These are phyloP conservation scores for Lithobius niger DNA, from an alignment of 1,140 invertebrate genomes.

Conservation along the genomic window DNA sequence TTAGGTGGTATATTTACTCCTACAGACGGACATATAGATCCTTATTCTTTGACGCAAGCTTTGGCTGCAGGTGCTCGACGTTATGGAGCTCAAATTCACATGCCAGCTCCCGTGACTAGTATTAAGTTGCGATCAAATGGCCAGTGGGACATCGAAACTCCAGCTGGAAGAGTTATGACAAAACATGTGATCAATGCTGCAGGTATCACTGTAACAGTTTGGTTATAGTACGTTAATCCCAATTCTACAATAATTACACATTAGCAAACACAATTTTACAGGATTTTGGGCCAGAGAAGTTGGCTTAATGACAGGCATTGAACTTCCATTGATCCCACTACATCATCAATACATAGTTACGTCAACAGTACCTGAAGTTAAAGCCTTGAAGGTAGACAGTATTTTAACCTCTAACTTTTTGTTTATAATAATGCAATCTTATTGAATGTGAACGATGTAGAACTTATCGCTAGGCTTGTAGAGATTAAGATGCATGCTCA, in stretches of 20 bases:
- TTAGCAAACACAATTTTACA: too few relatives aligned
- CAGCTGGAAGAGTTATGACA: constrained; percentile 24
- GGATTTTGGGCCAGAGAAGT: constrained; percentile 34
- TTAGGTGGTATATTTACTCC: constrained; percentile 30
- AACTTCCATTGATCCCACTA: constrained; percentile 32
- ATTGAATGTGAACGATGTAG: too few relatives aligned
- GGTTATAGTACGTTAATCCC: not conserved
- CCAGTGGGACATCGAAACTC: constrained; percentile 27
- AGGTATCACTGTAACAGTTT: constrained; percentile 20
- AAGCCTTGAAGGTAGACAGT: constrained; percentile 19
- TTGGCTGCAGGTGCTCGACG: constrained; percentile 28
- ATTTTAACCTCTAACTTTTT: not conserved
- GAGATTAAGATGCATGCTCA: too few relatives aligned
- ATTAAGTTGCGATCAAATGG: constrained; percentile 22
- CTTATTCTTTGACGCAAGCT: constrained; percentile 32
- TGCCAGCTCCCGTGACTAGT: constrained; percentile 19
- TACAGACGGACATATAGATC: constrained; percentile 32
- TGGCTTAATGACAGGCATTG: constrained; percentile 24
- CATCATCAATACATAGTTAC: constrained; percentile 35
- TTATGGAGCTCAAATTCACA: constrained; percentile 25
- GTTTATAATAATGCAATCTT: too few relatives aligned
- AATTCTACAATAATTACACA: not conserved
- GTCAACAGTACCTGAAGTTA: constrained; percentile 27
- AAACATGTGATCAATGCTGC: constrained; percentile 30
- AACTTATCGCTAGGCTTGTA: too few relatives aligned